Conservation (phyloP, 2,888 invertebrate genomes). For the Tridacna crocea region DNA sequence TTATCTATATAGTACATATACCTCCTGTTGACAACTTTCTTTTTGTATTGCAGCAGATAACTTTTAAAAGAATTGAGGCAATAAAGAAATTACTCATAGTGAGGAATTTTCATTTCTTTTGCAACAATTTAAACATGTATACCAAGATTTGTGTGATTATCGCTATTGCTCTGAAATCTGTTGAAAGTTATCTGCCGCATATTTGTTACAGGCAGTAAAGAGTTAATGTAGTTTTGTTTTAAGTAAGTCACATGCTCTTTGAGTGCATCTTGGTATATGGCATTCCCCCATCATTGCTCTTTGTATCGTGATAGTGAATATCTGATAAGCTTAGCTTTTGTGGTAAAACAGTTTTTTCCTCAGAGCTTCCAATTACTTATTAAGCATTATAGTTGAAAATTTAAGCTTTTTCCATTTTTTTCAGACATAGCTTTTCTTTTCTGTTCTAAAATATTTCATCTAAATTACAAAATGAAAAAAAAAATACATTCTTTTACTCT, state of each 20-base stretch:
- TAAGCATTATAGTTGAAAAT: no score
- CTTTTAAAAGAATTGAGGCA: not conserved
- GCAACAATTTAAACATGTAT: not conserved
- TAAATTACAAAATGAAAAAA: no score
- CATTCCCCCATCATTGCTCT: slow-evolving; percentile 8
- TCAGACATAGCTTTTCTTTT: no score
- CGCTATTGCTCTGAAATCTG: not conserved
- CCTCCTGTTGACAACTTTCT: not conserved
- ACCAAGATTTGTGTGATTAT: not conserved
- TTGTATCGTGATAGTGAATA: slow-evolving; percentile 18
- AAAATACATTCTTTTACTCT: no score
- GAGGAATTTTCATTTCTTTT: not conserved
- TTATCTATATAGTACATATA: no score
- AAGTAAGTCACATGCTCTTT: not conserved
- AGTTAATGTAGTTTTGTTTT: not conserved
- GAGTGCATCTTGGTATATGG: slow-evolving; percentile 19
- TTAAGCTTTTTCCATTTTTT: no score
- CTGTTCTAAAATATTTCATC: no score
- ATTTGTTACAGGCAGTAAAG: not conserved
- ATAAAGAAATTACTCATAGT: not conserved
- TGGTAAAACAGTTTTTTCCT: not conserved
- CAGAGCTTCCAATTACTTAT: no score
- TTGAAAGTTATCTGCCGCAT: not conserved
- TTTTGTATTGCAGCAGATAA: not conserved
- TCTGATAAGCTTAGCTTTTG: slow-evolving; percentile 21